Conservation (phyloP, 2,113 vertebrate genomes). For the Dascyllus trimaculatus region DNA sequence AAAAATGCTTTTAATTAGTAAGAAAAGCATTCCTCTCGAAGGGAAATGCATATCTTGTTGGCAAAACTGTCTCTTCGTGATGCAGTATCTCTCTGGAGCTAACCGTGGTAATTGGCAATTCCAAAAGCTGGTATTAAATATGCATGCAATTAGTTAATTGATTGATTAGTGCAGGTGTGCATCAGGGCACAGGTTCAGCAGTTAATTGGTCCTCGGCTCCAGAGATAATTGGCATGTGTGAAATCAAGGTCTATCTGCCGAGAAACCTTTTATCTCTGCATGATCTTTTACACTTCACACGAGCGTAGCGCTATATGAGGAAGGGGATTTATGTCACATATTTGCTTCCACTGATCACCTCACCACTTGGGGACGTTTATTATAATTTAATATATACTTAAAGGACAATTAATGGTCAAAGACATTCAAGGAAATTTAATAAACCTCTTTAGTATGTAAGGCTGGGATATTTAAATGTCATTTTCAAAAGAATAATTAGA, state of each 20-base stretch:
- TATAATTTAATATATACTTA: slow-evolving; percentile 35
- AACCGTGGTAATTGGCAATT: slow-evolving; percentile 76
- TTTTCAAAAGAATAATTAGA: neutral
- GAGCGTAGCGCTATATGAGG: slow-evolving; percentile 25
- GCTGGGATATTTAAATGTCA: neutral
- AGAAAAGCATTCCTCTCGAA: slow-evolving; percentile 21
- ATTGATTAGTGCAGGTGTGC: slow-evolving; percentile 80
- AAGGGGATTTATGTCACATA: slow-evolving; percentile 35
- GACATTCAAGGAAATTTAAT: neutral
- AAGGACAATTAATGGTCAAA: slow-evolving; percentile 42
- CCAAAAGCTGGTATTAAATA: slow-evolving; percentile 71
- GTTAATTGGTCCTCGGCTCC: slow-evolving; percentile 81
- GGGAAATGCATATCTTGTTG: slow-evolving; percentile 45
- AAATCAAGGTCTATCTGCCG: slow-evolving; percentile 61
- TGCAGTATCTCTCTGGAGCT: slow-evolving; percentile 30
- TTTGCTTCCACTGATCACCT: slow-evolving; percentile 45
- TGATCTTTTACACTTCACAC: slow-evolving; percentile 58
- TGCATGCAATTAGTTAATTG: slow-evolving; percentile 83
- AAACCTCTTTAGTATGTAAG: neutral
- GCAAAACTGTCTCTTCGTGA: slow-evolving; percentile 37
- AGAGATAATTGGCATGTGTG: slow-evolving; percentile 76
- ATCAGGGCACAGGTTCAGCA: slow-evolving; percentile 62
- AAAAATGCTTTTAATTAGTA: slow-evolving; percentile 57
- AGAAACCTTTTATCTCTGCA: slow-evolving; percentile 63
- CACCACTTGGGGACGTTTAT: neutral